Evolutionary conservation across 2,113 vertebrate genomes (phyloP).

Genomic region (Dolichotis patagonum): DNA sequence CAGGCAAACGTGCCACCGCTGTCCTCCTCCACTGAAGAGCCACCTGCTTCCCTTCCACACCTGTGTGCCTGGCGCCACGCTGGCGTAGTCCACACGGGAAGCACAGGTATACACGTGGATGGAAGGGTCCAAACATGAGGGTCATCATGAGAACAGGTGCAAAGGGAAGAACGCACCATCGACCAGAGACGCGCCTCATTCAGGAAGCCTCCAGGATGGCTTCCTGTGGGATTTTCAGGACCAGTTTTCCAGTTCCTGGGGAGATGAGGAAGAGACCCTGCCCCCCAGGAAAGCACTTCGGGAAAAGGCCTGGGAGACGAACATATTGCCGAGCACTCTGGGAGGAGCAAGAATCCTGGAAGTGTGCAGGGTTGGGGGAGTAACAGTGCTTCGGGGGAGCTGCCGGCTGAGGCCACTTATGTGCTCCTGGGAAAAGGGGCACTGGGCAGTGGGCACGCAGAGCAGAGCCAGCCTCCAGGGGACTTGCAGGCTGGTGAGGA

Average conservation of each 20-base stretch:
- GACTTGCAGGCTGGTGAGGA: background rate
- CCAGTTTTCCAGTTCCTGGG: background rate
- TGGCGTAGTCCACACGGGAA: background rate
- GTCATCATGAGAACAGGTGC: background rate
- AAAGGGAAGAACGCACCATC: background rate
- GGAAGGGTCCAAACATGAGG: no score
- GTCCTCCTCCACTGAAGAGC: background rate
- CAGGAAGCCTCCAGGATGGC: background rate
- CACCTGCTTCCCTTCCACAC: background rate
- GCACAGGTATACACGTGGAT: background rate
- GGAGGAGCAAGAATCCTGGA: background rate
- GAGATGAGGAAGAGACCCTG: background rate
- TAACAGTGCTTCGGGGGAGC: background rate
- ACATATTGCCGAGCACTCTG: background rate
- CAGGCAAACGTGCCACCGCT: background rate
- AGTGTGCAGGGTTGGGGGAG: background rate
- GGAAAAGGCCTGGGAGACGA: background rate
- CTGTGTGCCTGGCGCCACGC: background rate
- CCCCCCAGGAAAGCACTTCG: background rate
- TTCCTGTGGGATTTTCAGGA: background rate
- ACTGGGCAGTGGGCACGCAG: background rate
- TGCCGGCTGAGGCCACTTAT: background rate
- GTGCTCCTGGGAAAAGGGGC: background rate
- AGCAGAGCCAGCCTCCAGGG: rapidly evolving
- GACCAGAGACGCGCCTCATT: rapidly evolving